These are phyloP conservation scores for Stramonita haemastoma DNA, from an alignment of 2,888 invertebrate genomes.

Conservation along the genomic window DNA sequence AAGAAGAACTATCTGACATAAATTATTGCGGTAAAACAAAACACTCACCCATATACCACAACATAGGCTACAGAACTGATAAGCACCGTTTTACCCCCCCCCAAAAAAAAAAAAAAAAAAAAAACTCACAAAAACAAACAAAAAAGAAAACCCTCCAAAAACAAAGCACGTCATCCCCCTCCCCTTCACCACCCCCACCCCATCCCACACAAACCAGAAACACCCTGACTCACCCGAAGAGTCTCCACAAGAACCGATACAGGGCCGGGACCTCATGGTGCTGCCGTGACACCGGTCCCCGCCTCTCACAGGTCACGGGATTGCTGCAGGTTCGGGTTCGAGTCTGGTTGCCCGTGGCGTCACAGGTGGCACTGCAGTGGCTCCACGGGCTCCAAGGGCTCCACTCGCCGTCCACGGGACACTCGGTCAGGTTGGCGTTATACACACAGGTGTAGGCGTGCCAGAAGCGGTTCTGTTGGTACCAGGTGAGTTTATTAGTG, in stretches of 20 bases:
- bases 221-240: not conserved
- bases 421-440: slow-evolving; percentile 41
- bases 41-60: too few species aligned
- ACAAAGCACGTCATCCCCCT: too few species aligned
- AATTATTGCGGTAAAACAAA: too few species aligned
- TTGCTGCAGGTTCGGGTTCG: slow-evolving; percentile 53
- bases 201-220: not conserved
- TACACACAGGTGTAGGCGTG: slow-evolving; percentile 51
- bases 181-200: too few species aligned
- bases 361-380: slow-evolving; percentile 51
- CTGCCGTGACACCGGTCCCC: slow-evolving; percentile 48
- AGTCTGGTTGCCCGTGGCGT: slow-evolving; percentile 43
- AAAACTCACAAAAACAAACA: too few species aligned
- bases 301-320: slow-evolving; percentile 49
- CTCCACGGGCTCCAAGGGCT: slow-evolving; percentile 54
- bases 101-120: too few species aligned
- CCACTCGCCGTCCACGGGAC: slow-evolving; percentile 56
- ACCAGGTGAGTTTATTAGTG: not conserved
- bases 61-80: too few species aligned
- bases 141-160: too few species aligned
- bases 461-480: slow-evolving; percentile 53
- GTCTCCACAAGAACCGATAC: slow-evolving; percentile 43
- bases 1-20: too few species aligned
- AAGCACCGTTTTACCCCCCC: too few species aligned
- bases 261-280: slow-evolving; percentile 18